Evolutionary conservation across 2,888 invertebrate species (phyloP).

Genomic region (Brenthis ino): DNA sequence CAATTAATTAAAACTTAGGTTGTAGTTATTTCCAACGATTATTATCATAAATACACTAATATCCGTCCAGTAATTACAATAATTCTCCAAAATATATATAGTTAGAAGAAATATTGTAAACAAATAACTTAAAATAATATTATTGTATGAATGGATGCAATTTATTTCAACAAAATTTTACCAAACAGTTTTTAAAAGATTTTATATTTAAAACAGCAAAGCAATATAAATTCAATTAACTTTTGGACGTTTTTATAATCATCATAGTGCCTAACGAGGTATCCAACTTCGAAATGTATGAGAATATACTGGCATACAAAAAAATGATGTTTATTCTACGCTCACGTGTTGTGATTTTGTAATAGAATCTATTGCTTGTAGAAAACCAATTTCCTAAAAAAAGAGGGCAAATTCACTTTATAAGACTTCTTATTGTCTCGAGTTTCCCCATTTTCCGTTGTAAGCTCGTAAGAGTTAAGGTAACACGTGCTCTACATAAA

Average conservation of each 20-base stretch:
- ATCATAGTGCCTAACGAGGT: not conserved
- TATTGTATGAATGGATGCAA: no score
- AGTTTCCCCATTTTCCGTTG: not conserved
- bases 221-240: not conserved
- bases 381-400: slow-evolving; percentile 3
- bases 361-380: not conserved
- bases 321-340: not conserved
- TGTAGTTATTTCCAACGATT: no score
- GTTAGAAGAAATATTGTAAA: no score
- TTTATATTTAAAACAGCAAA: not conserved
- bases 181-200: no score
- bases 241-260: not conserved
- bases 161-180: no score
- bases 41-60: no score
- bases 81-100: no score
- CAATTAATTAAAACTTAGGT: no score
- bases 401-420: not conserved
- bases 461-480: no score
- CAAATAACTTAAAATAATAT: no score
- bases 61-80: no score
- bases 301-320: not conserved
- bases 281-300: not conserved
- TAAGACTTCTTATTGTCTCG: not conserved
- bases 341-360: slow-evolving; percentile 5
- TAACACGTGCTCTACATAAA: no score